phyloP scores from a whole-genome alignment of 2,888 invertebrate species.

The Strigamia transsilvanica region DNA sequence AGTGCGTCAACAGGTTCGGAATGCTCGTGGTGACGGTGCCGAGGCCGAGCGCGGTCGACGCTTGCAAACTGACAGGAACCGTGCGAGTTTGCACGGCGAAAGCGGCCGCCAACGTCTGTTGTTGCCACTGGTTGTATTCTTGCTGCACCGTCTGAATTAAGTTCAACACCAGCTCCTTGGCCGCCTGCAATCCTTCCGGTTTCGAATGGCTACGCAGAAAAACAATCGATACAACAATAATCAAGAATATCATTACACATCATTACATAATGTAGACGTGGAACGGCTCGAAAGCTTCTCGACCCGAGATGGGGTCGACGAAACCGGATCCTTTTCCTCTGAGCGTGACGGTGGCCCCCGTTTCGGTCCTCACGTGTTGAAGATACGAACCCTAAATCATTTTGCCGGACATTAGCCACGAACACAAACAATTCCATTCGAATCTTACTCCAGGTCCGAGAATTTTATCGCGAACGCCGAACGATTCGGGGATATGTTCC shows the following conservation, averaged over 20 bases:
- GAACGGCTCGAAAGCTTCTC: constrained; percentile 75
- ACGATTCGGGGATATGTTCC: constrained; percentile 78
- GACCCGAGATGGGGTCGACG: constrained; percentile 69
- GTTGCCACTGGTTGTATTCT: constrained; percentile 56
- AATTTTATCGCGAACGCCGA: constrained; percentile 78
- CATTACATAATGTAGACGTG: constrained; percentile 77
- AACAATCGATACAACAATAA: neutral
- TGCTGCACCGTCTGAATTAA: constrained; percentile 74
- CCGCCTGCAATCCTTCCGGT: constrained; percentile 74
- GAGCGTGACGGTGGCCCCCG: constrained; percentile 78
- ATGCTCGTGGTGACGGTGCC: constrained; percentile 53
- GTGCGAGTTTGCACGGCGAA: constrained; percentile 54
- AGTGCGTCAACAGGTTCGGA: constrained; percentile 51
- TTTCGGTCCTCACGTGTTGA: constrained; percentile 79
- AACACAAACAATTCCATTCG: constrained; percentile 3
- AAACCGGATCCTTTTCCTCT: constrained; percentile 75
- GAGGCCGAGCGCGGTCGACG: constrained; percentile 50
- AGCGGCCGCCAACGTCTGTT: constrained; percentile 55
- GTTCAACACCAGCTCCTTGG: constrained; percentile 77
- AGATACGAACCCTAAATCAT: constrained; percentile 67
- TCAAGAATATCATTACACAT: neutral
- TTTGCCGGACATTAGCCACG: neutral
- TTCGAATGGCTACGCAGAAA: constrained; percentile 71
- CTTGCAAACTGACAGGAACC: constrained; percentile 53
- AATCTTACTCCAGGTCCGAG: constrained; percentile 69